Base-by-base conservation (phyloP, 2,888 invertebrate genomes). In the Pycnomerus fuliginosus region DNA sequence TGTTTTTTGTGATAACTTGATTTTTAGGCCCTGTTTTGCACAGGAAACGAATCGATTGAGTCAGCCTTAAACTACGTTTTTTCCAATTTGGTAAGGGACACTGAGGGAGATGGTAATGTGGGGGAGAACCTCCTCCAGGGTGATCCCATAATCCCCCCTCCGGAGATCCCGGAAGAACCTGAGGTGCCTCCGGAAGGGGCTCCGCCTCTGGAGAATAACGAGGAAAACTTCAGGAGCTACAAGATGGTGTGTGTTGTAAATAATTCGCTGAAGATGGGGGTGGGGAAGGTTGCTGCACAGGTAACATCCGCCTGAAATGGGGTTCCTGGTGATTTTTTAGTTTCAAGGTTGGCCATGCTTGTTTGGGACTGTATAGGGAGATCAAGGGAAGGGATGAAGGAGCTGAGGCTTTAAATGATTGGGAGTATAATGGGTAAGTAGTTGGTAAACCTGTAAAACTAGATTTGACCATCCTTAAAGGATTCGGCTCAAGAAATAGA, bases 161-260 rank as follows among this genome's bases (percentile, higher is more conserved):
- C n/a, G n/a, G n/a, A n/a, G n/a, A n/a, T n/a, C n/a, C n/a, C n/a
- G n/a, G n/a, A n/a, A n/a, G n/a, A n/a, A n/a, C n/a, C n/a, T n/a
- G n/a, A n/a, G n/a, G n/a, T n/a, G n/a, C n/a, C n/a, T n/a, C n/a
- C n/a, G n/a, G n/a, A n/a, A n/a, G n/a, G n/a, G n/a, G n/a, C n/a
- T n/a, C n/a, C n/a, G n/a, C n/a, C 52, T 4, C 58, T 59, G 25
- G 61, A 57, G 23, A 56, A 44, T 11, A 48, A 50, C 15, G 64
- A 62, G 37, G 68, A 66, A 35, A 58, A 53, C 24, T 62, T 59
- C 20, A 48, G 38, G 16, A 66, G 67, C 35, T 78, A 74, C 64
- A 83, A 83, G 70, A 83, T 83, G 83, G 79, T 80, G 13, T 78
- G 83, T 65, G 77, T 82, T 16, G 79, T 82, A 3, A 83, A 83